These are phyloP conservation scores for Agrotis segetum DNA, from an alignment of 2,888 invertebrate genomes.

Conservation along the genomic window DNA sequence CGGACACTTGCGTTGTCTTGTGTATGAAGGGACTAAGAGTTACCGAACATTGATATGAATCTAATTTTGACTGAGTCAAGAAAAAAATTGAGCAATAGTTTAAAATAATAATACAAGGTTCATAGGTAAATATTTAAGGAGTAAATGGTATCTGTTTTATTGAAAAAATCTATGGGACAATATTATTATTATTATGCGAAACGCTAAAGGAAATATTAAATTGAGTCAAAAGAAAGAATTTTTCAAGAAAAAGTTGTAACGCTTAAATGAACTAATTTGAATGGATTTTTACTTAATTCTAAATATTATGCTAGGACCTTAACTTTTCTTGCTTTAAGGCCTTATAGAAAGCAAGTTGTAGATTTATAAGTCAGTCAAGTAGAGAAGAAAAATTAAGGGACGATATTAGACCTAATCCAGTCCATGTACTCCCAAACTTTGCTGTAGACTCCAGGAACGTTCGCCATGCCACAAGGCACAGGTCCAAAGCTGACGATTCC, in stretches of 20 bases:
- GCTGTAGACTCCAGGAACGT: constrained; percentile 92
- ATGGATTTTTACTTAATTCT: background rate
- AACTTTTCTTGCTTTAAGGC: background rate
- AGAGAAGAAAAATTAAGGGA: constrained; percentile 38
- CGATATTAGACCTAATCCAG: constrained; percentile 87
- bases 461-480: constrained; percentile 89
- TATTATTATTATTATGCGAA: too few relatives aligned
- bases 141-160: background rate
- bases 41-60: constrained; percentile 11
- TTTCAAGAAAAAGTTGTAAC: background rate
- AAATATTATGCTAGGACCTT: constrained; percentile 1
- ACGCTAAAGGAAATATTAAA: background rate
- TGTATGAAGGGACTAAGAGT: background rate
- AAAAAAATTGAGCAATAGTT: constrained; percentile 28
- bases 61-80: constrained; percentile 4
- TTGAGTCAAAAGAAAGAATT: constrained; percentile 40
- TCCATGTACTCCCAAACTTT: constrained; percentile 89
- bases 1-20: too few relatives aligned
- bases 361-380: constrained; percentile 25
- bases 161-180: background rate
- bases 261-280: constrained; percentile 37
- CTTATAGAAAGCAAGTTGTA: background rate
- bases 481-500: constrained; percentile 93
- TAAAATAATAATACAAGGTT: too few relatives aligned
- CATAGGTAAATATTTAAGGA: background rate